These are phyloP conservation scores for Hepsetus odoe DNA, from an alignment of 2,113 vertebrate species.

Conservation along the genomic window DNA sequence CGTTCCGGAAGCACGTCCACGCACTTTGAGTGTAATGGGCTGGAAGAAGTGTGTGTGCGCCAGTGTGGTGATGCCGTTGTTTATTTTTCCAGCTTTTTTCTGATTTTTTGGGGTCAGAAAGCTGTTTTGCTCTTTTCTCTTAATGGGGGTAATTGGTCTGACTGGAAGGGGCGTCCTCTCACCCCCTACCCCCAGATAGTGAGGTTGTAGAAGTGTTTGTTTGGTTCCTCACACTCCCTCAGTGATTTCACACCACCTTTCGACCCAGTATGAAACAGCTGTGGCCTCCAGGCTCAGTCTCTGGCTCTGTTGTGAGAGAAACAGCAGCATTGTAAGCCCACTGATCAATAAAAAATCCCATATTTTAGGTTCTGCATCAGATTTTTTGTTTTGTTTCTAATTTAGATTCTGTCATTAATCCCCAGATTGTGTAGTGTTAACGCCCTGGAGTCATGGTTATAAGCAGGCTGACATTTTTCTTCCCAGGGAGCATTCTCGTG, in stretches of 20 bases:
- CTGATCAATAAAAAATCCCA: neutral
- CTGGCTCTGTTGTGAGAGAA: neutral
- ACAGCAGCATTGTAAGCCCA: neutral
- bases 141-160: neutral
- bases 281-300: neutral
- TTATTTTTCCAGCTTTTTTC: neutral
- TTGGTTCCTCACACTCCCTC: neutral
- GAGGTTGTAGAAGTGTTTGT: neutral
- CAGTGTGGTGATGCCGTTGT: neutral
- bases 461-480: neutral
- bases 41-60: slow-evolving; percentile 15
- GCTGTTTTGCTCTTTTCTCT: slow-evolving; percentile 6
- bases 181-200: neutral
- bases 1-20: slow-evolving; percentile 35
- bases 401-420: neutral
- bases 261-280: neutral
- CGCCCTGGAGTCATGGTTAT: neutral
- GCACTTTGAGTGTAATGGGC: slow-evolving; percentile 31
- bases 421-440: neutral
- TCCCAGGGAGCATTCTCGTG: neutral
- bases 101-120: neutral
- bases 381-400: neutral
- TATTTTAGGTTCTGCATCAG: neutral
- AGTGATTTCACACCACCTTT: neutral
- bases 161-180: neutral